Conservation (phyloP, 2,113 vertebrate species). For the Mus musculus region GRCm39 chr6:98659501-98660000, state of each 20-base stretch:
- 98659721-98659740: not conserved
- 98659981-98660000: not conserved
- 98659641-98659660: not conserved
- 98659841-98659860: not conserved
- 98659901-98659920: not conserved
- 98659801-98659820: not conserved
- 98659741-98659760: not conserved
- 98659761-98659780: not conserved
- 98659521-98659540: not conserved
- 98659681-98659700: not conserved
- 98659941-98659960: not conserved
- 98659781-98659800: not conserved
- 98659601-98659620: not conserved
- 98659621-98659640: not conserved
- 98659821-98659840: not conserved
- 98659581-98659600: not conserved
- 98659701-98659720: slow-evolving; percentile 33
- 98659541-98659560: slow-evolving; percentile 45
- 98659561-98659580: not conserved
- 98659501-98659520: not conserved
- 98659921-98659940: not conserved
- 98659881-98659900: not conserved
- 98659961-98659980: not conserved
- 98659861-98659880: not conserved
- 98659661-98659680: not conserved